Percentiles rank a stretch among this genome's conserved stretches.
These are phyloP conservation scores for Drosophila pandora DNA, from an alignment of 1,140 invertebrate genomes.

Conservation along the genomic window DNA sequence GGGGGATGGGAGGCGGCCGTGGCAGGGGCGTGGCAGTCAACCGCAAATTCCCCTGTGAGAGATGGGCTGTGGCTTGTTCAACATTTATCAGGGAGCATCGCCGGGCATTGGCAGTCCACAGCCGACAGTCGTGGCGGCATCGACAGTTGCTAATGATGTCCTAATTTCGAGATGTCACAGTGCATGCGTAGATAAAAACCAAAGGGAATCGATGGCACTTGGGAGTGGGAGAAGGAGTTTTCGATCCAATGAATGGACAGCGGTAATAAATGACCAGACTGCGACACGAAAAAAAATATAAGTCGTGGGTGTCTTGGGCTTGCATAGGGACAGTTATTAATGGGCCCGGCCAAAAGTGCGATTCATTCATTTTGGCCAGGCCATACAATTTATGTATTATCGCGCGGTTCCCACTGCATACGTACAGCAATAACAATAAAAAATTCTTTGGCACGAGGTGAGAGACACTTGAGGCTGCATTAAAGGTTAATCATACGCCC, in stretches of 20 bases:
- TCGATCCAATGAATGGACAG: conserved; percentile 59
- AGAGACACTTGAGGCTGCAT: conserved; percentile 49
- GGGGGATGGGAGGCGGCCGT: neutral
- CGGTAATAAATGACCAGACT: conserved; percentile 62
- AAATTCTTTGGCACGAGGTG: conserved; percentile 27
- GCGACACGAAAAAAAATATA: neutral
- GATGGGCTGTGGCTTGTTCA: conserved; percentile 21
- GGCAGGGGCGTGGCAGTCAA: neutral
- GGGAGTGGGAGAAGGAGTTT: conserved; percentile 5
- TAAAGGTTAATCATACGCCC: conserved; percentile 78
- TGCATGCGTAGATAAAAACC: conserved; percentile 67
- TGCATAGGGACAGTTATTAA: conserved; percentile 80
- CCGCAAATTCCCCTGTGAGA: conserved; percentile 37
- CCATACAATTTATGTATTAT: conserved; percentile 16
- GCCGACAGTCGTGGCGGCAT: conserved; percentile 32
- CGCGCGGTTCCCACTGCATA: no score
- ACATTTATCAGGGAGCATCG: conserved; percentile 71
- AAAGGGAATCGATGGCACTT: conserved; percentile 12
- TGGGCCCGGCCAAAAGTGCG: conserved; percentile 61
- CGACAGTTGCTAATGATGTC: conserved; percentile 82
- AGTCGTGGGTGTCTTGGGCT: conserved; percentile 18
- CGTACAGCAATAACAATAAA: no score
- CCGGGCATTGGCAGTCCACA: neutral
- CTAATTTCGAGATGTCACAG: conserved; percentile 79
- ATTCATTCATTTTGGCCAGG: conserved; percentile 67